Base-by-base conservation (phyloP, 1,140 invertebrate genomes). In the Drosophila fuyamai region DNA sequence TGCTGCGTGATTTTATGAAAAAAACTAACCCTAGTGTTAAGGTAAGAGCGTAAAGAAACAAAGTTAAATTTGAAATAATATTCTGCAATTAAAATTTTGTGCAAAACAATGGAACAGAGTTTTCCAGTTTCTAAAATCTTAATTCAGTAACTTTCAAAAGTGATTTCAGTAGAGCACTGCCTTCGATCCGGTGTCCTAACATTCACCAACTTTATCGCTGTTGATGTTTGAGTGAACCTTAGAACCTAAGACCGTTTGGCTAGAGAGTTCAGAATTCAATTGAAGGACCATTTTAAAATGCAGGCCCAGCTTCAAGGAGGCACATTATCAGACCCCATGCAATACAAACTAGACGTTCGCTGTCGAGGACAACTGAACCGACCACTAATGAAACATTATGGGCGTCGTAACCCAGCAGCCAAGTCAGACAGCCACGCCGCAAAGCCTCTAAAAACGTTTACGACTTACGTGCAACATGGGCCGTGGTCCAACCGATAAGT, bases 401-500 rank as follows among this genome's bases (percentile, higher is more conserved):
- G 76, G 51, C 57, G 83, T 77, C 67, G 79, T 89, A 86, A 65
- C 67, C 75, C 46, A 53, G 12, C 18, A 35, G 12, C 13, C 40
- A 41, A n/a, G 32, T 13, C 83, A 63, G 41, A 38, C 83, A 71
- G 79, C 76, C 63, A 58, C 59, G 82, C 83, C 83, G 59, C 83
- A 86, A 82, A 86, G 82, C 72, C 76, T 79, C 83, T 88, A 83
- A 88, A 86, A 86, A 88, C 83, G 83, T 86, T 86, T 86, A 86
- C 83, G 83, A 79, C 66, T 86, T 88, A 86, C 83, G 83, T 86
- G 83, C 76, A 77, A 63, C 76, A 86, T 74, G 79, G 67, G 73
- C 62, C 59, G 57, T 58, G 59, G 72, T 66, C 63, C 67, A 56
- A 55, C 60, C 36, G 63, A 88, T 77, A 88, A 82, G 83, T 86